Conservation (phyloP, 2,797 vertebrate genomes). For the Streptopelia turtur region DNA sequence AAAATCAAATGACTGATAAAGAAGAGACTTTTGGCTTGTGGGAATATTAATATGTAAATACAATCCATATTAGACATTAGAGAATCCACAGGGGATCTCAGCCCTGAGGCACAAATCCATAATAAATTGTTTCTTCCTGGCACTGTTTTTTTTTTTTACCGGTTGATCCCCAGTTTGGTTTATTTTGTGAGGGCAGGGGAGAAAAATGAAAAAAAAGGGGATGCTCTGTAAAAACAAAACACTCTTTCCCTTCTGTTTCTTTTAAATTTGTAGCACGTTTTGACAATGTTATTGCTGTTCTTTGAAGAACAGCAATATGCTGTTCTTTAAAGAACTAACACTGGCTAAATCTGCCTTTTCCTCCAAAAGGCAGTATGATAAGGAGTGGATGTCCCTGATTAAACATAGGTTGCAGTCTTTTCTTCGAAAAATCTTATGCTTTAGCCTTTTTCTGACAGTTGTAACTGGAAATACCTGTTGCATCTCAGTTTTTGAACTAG, state of each 20-base stretch:
- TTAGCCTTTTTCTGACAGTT: background rate
- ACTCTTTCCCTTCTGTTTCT: background rate
- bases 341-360: background rate
- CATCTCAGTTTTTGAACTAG: background rate
- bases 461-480: background rate
- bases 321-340: background rate
- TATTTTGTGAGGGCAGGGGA: background rate
- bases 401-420: background rate
- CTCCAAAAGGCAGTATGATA: background rate
- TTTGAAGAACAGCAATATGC: background rate
- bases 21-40: background rate
- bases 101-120: background rate
- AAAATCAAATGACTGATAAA: conserved; percentile 16
- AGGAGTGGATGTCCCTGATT: background rate
- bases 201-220: background rate
- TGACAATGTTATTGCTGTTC: background rate
- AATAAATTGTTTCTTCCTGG: background rate
- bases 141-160: background rate
- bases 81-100: background rate
- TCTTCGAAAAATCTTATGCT: background rate
- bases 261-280: background rate
- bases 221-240: background rate
- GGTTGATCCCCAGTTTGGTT: background rate
- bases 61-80: background rate
- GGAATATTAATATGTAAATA: conserved; percentile 20